Percentiles rank a stretch among this genome's conserved stretches.
Evolutionary conservation across 2,888 invertebrate genomes (phyloP).

Genomic region (Brachynemurus nebulosus): DNA sequence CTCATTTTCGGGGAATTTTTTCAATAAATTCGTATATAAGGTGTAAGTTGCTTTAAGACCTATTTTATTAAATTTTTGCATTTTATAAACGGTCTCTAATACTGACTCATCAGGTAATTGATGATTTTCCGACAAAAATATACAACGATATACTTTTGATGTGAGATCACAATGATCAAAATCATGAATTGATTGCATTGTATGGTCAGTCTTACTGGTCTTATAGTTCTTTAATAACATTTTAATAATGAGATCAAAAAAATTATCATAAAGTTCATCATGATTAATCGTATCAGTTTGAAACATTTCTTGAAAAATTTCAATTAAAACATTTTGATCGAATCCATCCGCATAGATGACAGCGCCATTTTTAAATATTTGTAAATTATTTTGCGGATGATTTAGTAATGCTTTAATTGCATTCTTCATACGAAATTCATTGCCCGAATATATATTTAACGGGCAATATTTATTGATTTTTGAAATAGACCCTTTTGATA

Average conservation of each 20-base stretch:
- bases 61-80: background rate
- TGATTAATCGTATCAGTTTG: background rate
- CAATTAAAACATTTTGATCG: background rate
- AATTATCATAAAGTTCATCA: background rate
- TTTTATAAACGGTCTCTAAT: background rate
- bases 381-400: constrained; percentile 1
- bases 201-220: background rate
- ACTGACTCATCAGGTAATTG: background rate
- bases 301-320: background rate
- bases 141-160: background rate
- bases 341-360: background rate
- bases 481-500: background rate
- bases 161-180: background rate
- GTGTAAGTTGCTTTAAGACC: background rate
- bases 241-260: constrained; percentile 2
- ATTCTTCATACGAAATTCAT: background rate
- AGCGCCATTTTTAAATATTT: constrained; percentile 2
- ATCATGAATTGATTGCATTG: background rate
- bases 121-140: background rate
- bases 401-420: background rate
- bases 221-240: background rate
- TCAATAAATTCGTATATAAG: background rate
- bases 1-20: background rate
- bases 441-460: constrained; percentile 3
- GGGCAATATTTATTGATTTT: constrained; percentile 1